phyloP scores from a whole-genome alignment of 2,797 vertebrate species.

The Adelosebastes latens region DNA sequence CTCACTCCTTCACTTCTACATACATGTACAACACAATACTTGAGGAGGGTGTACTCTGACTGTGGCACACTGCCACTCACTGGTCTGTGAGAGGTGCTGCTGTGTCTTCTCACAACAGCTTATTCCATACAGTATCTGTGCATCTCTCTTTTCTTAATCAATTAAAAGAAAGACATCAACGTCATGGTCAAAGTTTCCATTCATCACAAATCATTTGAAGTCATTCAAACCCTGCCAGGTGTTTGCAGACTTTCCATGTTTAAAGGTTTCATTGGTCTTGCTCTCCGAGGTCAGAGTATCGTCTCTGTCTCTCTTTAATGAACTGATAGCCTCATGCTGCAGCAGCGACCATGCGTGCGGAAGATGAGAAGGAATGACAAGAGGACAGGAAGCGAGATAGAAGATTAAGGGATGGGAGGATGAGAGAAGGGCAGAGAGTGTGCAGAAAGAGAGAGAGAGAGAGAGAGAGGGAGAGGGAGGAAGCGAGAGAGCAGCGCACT shows the following conservation, averaged over 20 bases:
- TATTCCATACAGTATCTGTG: background rate
- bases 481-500: conserved; percentile 57
- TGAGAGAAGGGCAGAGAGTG: conserved; percentile 40
- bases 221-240: conserved; percentile 2
- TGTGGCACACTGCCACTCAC: conserved; percentile 82
- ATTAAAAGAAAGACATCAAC: background rate
- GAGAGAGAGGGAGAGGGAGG: conserved; percentile 17
- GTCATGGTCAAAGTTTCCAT: background rate
- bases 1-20: conserved; percentile 13
- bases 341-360: background rate
- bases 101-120: background rate
- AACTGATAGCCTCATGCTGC: conserved; percentile 31
- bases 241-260: background rate
- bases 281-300: conserved; percentile 22
- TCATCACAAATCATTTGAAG: conserved; percentile 5
- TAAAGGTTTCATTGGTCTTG: background rate
- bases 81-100: conserved; percentile 76
- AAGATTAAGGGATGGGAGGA: conserved; percentile 20
- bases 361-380: conserved; percentile 29
- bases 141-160: background rate
- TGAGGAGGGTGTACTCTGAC: conserved; percentile 39
- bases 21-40: conserved; percentile 12
- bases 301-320: conserved; percentile 25
- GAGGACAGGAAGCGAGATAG: conserved; percentile 28
- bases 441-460: conserved; percentile 22